Base-by-base conservation (phyloP, 2,113 vertebrate species). In the Brachyhypopomus occidentalis region DNA sequence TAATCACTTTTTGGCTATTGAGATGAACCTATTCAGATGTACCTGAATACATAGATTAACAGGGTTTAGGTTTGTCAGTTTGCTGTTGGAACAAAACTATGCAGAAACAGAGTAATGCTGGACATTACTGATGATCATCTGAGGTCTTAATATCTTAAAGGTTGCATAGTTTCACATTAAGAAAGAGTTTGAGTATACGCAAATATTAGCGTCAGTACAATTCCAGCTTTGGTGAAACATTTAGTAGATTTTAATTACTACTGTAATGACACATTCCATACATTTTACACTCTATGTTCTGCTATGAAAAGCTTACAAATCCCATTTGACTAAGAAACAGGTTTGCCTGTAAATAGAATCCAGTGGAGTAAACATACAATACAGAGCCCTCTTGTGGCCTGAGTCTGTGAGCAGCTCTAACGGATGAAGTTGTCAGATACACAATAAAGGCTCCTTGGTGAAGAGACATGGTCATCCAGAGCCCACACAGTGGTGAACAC, bases 341-440 rank as follows among this genome's bases (percentile, higher is more conserved):
- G 2, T 1, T 30, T 19, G 4, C 16, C 16, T 38, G 19, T 9
- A 5, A 41, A 41, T 38, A 41, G 17, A 9, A 12, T 34, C 34
- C 41, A 4, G 9, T 70, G 17, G 9, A 70, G 1, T 11, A n/a
- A 38, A 9, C 36, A 19, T n/a, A 38, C 0, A 60, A 74, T 30
- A 25, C 77, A 27, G 87, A 80, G 87, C 78, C 84, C 80, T 82
- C 81, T 87, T 72, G 83, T 88, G 84, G 84, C 64, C 74, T 79
- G 20, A 22, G 60, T 36, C 75, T 70, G 78, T 70, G 69, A 45
- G 23, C 79, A 64, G n/a, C 7, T 52, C 9, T 52, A 14, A 52
- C 12, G 45, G 45, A 52, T 11, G 45, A 14, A 14, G 45, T 3
- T 52, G 34, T 20, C 82, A 72, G 81, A 79, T 14, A 52, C 45